Base-by-base conservation (phyloP, 2,888 invertebrate species). In the Plebejus melissa region DNA sequence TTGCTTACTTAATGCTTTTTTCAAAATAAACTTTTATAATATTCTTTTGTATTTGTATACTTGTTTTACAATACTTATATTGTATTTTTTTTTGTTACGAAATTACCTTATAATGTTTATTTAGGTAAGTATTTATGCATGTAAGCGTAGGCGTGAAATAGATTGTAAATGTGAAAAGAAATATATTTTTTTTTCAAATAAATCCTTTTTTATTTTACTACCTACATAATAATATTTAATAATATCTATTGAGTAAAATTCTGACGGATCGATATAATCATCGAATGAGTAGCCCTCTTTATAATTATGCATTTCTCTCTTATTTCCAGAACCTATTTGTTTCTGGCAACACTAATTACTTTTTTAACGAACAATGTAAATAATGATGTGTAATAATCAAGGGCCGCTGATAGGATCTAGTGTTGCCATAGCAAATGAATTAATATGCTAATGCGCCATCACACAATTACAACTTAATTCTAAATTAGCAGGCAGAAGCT, bases 381-480 rank as follows among this genome's bases (percentile, higher is more conserved):
- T 88, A 87, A 87, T 86, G 86, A 87, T 83, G 80, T 81, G 84
- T 88, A 87, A 87, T 90, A 85, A 83, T 82, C 80, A 80, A 83
- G 86, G 86, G 86, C 85, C 87, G 87, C 75, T 79, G 88, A 88
- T 88, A 87, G 69, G 81, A 89, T 87, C 88, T 82, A 82, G 77
- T 77, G 77, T 83, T 85, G 65, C 86, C 86, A 85, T 85, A 84
- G 81, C 83, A 84, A 86, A 86, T 86, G 84, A 87, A 85, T 86
- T 86, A 84, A 86, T 86, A 87, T 85, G 84, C 85, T 86, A 86
- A 87, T 85, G 85, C 81, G 82, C 84, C 84, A 82, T 85, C 85
- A 85, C 85, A 81, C 81, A 77, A 77, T 79, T 79, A 75, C 65
- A 76, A 79, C 69, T 77, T 76, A 79, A 79, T 76, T 76, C 80